Percentiles rank a stretch among this genome's conserved stretches.
These are phyloP conservation scores for Steinernema carpocapsae DNA, from an alignment of 2,888 invertebrate genomes.

Conservation along the genomic window DNA sequence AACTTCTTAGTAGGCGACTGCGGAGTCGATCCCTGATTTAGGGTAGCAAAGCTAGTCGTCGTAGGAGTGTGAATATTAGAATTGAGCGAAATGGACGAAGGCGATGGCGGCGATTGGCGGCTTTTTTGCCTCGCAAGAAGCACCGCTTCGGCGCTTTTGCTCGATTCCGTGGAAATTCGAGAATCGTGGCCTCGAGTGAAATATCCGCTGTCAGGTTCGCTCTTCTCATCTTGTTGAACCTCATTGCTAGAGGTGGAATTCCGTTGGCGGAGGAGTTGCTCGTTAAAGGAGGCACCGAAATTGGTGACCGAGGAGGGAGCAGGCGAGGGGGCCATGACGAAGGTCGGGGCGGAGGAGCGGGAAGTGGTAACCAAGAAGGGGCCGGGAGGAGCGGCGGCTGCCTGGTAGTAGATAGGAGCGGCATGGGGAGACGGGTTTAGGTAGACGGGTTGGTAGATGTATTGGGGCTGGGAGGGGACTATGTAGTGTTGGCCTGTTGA, in stretches of 20 bases:
- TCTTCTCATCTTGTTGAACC: slow-evolving; percentile 3
- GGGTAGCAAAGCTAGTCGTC: slow-evolving; percentile 7
- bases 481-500: slow-evolving; percentile 48
- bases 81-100: slow-evolving; percentile 17
- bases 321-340: background rate
- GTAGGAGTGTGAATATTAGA: background rate
- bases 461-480: slow-evolving; percentile 19
- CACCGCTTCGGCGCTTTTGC: slow-evolving; percentile 36
- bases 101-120: slow-evolving; percentile 24
- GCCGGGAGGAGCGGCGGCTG: slow-evolving; percentile 34
- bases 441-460: slow-evolving; percentile 23
- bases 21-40: background rate
- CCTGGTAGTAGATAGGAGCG: slow-evolving; percentile 39
- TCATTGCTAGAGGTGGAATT: background rate
- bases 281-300: slow-evolving; percentile 17
- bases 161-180: slow-evolving; percentile 47
- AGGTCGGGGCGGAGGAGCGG: background rate
- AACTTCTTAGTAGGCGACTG: slow-evolving; percentile 21
- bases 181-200: slow-evolving; percentile 46
- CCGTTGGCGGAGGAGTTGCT: slow-evolving; percentile 13
- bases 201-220: slow-evolving; percentile 36
- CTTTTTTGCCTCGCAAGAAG: background rate
- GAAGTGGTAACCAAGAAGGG: slow-evolving; percentile 12
- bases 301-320: slow-evolving; percentile 4
- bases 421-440: slow-evolving; percentile 36